Conservation (phyloP, 2,797 vertebrate genomes). For the Sphenopsis melanotis region DNA sequence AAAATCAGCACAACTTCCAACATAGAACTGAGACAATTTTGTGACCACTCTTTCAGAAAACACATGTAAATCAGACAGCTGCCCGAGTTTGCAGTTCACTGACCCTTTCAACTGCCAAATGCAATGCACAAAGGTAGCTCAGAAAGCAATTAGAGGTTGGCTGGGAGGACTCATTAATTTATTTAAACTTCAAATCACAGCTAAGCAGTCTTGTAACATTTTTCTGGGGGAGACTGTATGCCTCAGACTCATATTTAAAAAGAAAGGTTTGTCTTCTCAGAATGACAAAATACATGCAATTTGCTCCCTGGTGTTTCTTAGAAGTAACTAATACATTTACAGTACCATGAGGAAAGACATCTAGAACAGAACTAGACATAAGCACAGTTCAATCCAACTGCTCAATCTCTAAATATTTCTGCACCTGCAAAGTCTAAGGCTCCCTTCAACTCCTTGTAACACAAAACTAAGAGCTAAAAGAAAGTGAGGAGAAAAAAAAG, state of each 20-base stretch:
- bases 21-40: background rate
- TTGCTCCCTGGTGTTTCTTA: background rate
- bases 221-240: background rate
- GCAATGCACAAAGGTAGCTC: slow-evolving; percentile 22
- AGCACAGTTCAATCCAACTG: background rate
- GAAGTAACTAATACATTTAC: background rate
- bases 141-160: slow-evolving; percentile 40
- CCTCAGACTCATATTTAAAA: background rate
- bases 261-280: background rate
- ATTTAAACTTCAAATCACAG: background rate
- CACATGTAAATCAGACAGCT: slow-evolving; percentile 24
- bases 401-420: background rate
- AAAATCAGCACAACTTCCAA: slow-evolving; percentile 10
- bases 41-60: background rate
- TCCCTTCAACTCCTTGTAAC: background rate
- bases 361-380: background rate
- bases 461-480: background rate
- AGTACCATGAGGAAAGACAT: background rate
- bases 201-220: background rate
- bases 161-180: slow-evolving; percentile 1
- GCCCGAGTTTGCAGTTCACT: slow-evolving; percentile 12
- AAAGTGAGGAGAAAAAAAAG: background rate
- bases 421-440: background rate
- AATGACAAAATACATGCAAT: background rate
- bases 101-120: slow-evolving; percentile 13